phyloP scores from a whole-genome alignment of 2,797 vertebrate species.

The Pogoniulus pusillus region DNA sequence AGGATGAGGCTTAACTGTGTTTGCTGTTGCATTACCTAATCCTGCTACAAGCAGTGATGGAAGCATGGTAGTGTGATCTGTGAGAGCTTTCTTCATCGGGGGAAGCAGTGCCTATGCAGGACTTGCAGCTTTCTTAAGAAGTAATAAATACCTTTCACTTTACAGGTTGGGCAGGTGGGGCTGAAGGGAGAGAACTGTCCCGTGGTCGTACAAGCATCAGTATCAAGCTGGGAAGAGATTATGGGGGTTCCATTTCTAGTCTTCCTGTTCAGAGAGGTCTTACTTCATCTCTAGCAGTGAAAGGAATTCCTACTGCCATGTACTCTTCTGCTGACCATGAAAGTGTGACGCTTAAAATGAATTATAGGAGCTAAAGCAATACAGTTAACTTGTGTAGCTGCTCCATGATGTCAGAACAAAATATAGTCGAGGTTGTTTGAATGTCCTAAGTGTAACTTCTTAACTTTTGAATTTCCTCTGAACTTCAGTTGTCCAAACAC shows the following conservation, averaged over 20 bases:
- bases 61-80: neutral
- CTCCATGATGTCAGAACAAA: neutral
- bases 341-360: neutral
- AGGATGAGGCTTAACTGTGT: neutral
- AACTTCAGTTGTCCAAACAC: slow-evolving; percentile 3
- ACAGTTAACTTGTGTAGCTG: neutral
- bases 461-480: slow-evolving; percentile 24
- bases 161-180: neutral
- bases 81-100: neutral
- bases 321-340: neutral
- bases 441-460: neutral
- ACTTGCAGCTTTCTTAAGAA: neutral
- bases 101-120: neutral
- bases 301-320: neutral
- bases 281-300: neutral
- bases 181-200: neutral
- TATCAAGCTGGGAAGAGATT: neutral
- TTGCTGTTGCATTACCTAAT: neutral
- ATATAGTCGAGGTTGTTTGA: neutral
- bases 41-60: neutral
- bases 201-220: neutral
- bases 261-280: neutral
- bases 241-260: neutral
- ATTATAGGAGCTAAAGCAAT: neutral
- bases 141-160: neutral